Conservation (phyloP, 2,797 vertebrate genomes). For the Euphonia xanthogaster region DNA sequence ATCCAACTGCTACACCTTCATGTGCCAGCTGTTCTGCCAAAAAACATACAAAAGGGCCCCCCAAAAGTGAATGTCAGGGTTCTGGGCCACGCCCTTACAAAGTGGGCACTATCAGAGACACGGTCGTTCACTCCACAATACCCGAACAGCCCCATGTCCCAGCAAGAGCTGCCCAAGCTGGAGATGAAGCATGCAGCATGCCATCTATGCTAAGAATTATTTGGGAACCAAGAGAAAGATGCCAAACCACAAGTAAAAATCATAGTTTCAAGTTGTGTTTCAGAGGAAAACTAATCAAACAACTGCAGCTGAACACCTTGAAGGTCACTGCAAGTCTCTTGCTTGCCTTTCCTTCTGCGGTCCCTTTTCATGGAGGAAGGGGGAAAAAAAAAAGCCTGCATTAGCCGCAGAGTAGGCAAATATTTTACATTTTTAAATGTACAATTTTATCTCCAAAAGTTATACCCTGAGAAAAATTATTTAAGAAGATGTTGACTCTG, state of each 20-base stretch:
- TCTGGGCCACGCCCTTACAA: neutral
- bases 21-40: neutral
- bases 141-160: neutral
- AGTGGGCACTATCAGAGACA: neutral
- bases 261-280: neutral
- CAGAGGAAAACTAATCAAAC: neutral
- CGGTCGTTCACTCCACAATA: neutral
- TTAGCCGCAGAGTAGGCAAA: neutral
- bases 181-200: neutral
- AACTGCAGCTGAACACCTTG: neutral
- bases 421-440: constrained; percentile 31
- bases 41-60: neutral
- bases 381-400: neutral
- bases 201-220: neutral
- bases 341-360: neutral
- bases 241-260: neutral
- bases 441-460: neutral
- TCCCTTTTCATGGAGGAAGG: neutral
- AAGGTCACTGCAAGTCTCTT: neutral
- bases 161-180: neutral
- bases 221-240: neutral
- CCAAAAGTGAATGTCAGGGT: neutral
- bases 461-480: neutral
- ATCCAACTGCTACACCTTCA: neutral
- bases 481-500: constrained; percentile 12